Percentiles rank a stretch among this genome's conserved stretches.
Evolutionary conservation across 1,140 invertebrate genomes (phyloP).

Genomic region (Hesperophylax magnus): DNA sequence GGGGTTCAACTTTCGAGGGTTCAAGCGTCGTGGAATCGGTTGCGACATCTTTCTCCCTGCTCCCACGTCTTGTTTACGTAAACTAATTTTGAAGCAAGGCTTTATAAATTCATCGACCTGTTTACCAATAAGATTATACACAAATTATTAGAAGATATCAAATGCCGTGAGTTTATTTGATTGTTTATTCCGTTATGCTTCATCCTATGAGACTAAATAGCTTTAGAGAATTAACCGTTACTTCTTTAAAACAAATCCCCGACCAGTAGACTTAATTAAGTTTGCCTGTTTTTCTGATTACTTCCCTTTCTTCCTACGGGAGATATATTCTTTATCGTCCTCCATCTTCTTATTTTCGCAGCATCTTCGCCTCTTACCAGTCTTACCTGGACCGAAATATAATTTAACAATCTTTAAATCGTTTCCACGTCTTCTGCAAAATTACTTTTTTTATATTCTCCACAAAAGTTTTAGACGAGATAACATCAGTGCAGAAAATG

Average conservation of each 20-base stretch:
- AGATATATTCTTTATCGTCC: slow-evolving; percentile 17
- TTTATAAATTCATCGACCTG: too few relatives aligned
- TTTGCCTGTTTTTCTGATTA: slow-evolving; percentile 37
- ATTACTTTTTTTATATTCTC: slow-evolving; percentile 22
- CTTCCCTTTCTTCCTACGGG: background rate
- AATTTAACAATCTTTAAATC: slow-evolving; percentile 23
- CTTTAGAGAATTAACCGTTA: slow-evolving; percentile 7
- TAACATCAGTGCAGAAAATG: too few relatives aligned
- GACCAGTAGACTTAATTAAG: slow-evolving; percentile 30
- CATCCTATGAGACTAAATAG: slow-evolving; percentile 14
- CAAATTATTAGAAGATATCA: too few relatives aligned
- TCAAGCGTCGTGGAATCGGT: too few relatives aligned
- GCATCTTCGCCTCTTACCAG: background rate
- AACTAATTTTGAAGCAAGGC: too few relatives aligned
- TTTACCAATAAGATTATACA: too few relatives aligned
- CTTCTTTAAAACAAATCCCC: slow-evolving; percentile 29
- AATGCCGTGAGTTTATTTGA: background rate
- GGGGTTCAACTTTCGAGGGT: too few relatives aligned
- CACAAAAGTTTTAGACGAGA: background rate
- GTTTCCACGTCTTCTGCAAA: slow-evolving; percentile 19
- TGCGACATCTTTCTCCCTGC: too few relatives aligned
- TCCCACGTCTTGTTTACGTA: too few relatives aligned
- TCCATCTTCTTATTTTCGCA: background rate
- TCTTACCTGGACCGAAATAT: slow-evolving; percentile 12
- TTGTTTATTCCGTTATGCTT: slow-evolving; percentile 24